Percentiles rank a stretch among this genome's conserved stretches.
Conservation (phyloP, 2,888 invertebrate species). For the Cheilosia urbana region DNA sequence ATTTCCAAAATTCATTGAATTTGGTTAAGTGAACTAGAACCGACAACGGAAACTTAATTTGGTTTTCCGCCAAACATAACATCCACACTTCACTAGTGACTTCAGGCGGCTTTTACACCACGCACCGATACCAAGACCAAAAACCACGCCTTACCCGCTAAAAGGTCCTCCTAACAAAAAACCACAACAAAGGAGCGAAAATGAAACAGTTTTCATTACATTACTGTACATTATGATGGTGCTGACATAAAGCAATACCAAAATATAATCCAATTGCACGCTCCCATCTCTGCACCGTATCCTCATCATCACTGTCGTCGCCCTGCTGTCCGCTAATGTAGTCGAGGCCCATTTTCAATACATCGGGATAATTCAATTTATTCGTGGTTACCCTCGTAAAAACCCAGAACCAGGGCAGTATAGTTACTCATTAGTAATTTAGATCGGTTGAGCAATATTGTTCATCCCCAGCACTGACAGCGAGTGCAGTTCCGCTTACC, state of each 20-base stretch:
- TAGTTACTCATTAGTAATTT: constrained; percentile 33
- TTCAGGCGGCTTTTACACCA: too few relatives aligned
- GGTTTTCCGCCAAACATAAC: too few relatives aligned
- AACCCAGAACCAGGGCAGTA: constrained; percentile 2
- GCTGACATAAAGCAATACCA: constrained; percentile 48
- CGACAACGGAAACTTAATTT: too few relatives aligned
- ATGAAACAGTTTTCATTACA: constrained; percentile 26
- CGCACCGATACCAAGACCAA: too few relatives aligned
- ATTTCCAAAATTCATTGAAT: too few relatives aligned
- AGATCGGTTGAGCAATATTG: constrained; percentile 1
- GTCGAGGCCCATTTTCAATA: constrained; percentile 51
- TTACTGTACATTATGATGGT: constrained; percentile 51
- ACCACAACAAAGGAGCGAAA: too few relatives aligned
- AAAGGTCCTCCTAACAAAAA: too few relatives aligned
- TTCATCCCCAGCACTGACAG: neutral
- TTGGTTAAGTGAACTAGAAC: too few relatives aligned
- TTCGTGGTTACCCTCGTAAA: constrained; percentile 35
- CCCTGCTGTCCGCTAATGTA: constrained; percentile 25
- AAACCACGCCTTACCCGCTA: too few relatives aligned
- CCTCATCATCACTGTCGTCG: constrained; percentile 4
- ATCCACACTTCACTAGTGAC: too few relatives aligned
- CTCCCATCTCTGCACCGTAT: neutral
- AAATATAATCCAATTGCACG: constrained; percentile 56
- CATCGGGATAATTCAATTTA: constrained; percentile 61
- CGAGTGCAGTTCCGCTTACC: constrained; percentile 5